Percentiles rank a stretch among this genome's conserved stretches.
phyloP scores from a whole-genome alignment of 1,140 invertebrate genomes.

The Magallana angulata region DNA sequence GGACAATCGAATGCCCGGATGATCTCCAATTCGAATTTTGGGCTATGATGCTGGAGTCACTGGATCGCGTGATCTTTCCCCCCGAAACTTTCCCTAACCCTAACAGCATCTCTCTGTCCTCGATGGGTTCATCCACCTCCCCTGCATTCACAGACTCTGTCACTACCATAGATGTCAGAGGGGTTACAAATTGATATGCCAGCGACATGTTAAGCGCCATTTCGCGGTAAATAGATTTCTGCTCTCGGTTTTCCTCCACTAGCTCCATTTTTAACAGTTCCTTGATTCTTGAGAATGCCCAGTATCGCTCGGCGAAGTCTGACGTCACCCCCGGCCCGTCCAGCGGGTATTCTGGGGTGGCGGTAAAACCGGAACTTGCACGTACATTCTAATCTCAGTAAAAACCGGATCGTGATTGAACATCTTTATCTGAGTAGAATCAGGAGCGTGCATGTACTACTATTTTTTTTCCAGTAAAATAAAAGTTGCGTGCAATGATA shows the following conservation, averaged over 20 bases:
- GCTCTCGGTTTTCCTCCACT: constrained; percentile 14
- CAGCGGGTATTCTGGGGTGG: constrained; percentile 8
- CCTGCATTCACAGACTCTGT: constrained; percentile 4
- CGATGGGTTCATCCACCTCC: neutral
- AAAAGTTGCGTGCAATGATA: too few species aligned
- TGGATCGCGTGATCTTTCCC: too few species aligned
- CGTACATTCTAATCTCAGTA: too few species aligned
- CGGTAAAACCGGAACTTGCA: too few species aligned
- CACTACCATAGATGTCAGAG: constrained; percentile 64
- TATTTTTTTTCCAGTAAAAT: too few species aligned
- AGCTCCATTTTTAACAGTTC: constrained; percentile 41
- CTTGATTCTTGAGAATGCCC: constrained; percentile 60
- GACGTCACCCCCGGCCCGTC: neutral
- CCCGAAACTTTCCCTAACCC: too few species aligned
- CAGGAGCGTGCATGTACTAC: too few species aligned
- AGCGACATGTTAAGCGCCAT: constrained; percentile 60
- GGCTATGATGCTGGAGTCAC: too few species aligned
- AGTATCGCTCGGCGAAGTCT: constrained; percentile 42
- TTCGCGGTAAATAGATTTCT: neutral
- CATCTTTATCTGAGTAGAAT: too few species aligned
- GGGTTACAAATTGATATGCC: constrained; percentile 64
- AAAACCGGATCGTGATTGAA: too few species aligned
- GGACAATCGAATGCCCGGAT: neutral
- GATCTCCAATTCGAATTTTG: too few species aligned
- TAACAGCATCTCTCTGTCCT: too few species aligned